A percentile compares a stretch with the other conserved stretches of the same genome.
Evolutionary conservation across 1,140 invertebrate genomes (phyloP).

Genomic region (Bactericera cockerelli): DNA sequence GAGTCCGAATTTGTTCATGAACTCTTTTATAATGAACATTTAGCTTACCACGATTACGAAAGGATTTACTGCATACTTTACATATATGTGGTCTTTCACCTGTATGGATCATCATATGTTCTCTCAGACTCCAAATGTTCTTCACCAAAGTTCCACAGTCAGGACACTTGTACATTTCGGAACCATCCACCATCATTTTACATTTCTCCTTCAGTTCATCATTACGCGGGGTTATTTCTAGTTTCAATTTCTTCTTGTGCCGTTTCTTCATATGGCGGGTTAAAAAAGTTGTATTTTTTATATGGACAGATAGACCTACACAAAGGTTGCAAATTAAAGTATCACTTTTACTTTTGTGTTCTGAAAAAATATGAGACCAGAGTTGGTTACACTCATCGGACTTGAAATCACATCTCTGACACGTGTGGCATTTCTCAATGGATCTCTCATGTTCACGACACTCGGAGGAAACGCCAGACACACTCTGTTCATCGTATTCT

Average conservation of each 20-base stretch:
- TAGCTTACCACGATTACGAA: conserved; percentile 17
- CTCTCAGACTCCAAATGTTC: conserved; percentile 19
- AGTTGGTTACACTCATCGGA: neutral
- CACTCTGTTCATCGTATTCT: neutral
- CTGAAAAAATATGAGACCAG: conserved; percentile 3
- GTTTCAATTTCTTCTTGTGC: neutral
- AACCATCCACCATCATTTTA: neutral
- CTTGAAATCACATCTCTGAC: neutral
- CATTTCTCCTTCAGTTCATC: neutral
- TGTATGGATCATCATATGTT: conserved; percentile 39
- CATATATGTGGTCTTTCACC: conserved; percentile 33
- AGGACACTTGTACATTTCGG: conserved; percentile 2
- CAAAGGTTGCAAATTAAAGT: neutral
- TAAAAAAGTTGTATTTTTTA: neutral
- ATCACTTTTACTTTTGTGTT: neutral
- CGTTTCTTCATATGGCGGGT: conserved; percentile 1
- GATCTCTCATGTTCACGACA: neutral
- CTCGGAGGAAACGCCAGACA: neutral
- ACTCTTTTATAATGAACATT: conserved; percentile 12
- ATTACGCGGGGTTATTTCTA: neutral
- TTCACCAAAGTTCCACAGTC: neutral
- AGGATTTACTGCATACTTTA: conserved; percentile 27
- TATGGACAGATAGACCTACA: neutral
- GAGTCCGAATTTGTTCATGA: neutral
- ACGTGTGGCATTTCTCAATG: neutral